Evolutionary conservation across 2,113 vertebrate species (phyloP).

Genomic region (Tichodroma muraria): DNA sequence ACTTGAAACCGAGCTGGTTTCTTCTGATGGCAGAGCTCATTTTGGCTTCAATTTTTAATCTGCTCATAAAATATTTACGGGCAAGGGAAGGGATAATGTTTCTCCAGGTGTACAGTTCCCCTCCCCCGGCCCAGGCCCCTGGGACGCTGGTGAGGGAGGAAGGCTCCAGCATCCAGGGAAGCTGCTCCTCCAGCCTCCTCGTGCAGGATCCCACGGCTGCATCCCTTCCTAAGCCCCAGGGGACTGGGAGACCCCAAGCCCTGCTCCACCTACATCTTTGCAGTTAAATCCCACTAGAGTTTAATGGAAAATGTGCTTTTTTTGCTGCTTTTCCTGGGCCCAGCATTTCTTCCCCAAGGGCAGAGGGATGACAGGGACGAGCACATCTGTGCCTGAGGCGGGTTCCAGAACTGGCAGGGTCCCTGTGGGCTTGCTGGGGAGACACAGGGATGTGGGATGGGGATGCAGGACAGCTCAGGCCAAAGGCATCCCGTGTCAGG

Average conservation of each 20-base stretch:
- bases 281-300: background rate
- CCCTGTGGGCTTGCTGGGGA: background rate
- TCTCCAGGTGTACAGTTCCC: constrained; percentile 52
- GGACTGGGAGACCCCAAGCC: background rate
- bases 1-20: constrained; percentile 32
- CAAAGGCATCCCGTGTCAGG: background rate
- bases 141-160: background rate
- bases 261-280: background rate
- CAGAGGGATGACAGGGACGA: background rate
- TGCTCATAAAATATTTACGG: constrained; percentile 72
- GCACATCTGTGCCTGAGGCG: accelerated
- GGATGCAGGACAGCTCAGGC: background rate
- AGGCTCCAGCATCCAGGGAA: background rate
- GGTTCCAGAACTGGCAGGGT: background rate
- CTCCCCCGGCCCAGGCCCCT: background rate
- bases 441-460: background rate
- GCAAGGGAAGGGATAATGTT: constrained; percentile 47
- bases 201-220: accelerated
- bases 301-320: background rate
- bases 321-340: background rate
- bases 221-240: background rate
- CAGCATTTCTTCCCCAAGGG: background rate
- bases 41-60: constrained; percentile 73
- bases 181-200: background rate
- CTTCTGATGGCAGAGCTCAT: constrained; percentile 46